These are phyloP conservation scores for Harpagus bidentatus DNA, from an alignment of 2,113 vertebrate species.

Conservation along the genomic window DNA sequence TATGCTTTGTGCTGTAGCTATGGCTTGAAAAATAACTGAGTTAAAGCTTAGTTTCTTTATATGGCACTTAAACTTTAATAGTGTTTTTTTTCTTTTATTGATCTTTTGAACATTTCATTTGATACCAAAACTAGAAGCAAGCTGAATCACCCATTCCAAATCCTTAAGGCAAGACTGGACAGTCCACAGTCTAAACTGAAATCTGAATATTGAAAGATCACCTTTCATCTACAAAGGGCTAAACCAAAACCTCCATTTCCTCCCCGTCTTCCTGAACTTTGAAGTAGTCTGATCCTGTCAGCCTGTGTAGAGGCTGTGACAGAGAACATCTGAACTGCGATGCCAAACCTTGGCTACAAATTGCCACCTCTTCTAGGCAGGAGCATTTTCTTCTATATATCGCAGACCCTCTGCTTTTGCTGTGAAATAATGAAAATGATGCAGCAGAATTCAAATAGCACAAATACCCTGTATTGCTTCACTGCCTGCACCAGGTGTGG, in stretches of 20 bases:
- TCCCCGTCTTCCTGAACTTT: not conserved
- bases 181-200: not conserved
- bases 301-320: not conserved
- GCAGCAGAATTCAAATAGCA: not conserved
- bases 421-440: not conserved
- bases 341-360: not conserved
- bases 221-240: not conserved
- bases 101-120: not conserved
- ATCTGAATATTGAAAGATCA: not conserved
- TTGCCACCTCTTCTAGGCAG: not conserved
- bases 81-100: not conserved
- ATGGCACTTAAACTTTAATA: not conserved
- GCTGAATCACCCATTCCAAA: not conserved
- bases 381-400: not conserved
- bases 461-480: not conserved
- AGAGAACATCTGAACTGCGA: not conserved
- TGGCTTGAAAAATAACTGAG: conserved; percentile 21
- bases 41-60: conserved; percentile 1
- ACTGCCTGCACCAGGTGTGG: not conserved
- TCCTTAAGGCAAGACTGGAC: not conserved
- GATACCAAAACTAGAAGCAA: not conserved
- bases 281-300: not conserved
- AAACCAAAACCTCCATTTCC: not conserved
- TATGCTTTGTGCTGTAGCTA: not conserved
- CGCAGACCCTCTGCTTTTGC: not conserved